phyloP scores from a whole-genome alignment of 2,888 invertebrate species.

The Thysanoteuthis rhombus region DNA sequence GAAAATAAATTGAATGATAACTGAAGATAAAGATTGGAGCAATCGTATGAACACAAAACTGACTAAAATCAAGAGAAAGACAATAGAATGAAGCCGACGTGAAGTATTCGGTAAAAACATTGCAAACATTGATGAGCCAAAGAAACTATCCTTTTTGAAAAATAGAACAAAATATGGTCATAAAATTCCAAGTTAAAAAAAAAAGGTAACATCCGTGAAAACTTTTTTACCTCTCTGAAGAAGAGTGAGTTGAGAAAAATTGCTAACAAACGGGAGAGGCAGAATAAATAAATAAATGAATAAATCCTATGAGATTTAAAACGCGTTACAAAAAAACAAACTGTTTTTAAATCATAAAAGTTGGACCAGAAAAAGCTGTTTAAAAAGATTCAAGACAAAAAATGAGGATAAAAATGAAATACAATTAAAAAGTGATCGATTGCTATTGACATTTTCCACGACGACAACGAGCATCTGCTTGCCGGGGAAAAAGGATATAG shows the following conservation, averaged over 20 bases:
- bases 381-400: neutral
- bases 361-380: neutral
- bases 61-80: too few relatives aligned
- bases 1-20: too few relatives aligned
- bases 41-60: too few relatives aligned
- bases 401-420: neutral
- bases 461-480: slow-evolving; percentile 12
- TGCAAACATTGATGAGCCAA: neutral
- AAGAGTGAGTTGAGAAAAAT: neutral
- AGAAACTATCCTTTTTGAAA: neutral
- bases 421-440: slow-evolving; percentile 1
- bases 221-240: neutral
- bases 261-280: neutral
- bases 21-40: too few relatives aligned
- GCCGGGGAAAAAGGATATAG: neutral
- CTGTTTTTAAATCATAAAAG: neutral
- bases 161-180: neutral
- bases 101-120: neutral
- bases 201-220: neutral
- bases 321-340: neutral
- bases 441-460: neutral
- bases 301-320: neutral
- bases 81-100: neutral
- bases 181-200: neutral
- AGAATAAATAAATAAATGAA: neutral